Conservation (phyloP, 2,888 invertebrate species). For the Drosophila paranaensis region DNA sequence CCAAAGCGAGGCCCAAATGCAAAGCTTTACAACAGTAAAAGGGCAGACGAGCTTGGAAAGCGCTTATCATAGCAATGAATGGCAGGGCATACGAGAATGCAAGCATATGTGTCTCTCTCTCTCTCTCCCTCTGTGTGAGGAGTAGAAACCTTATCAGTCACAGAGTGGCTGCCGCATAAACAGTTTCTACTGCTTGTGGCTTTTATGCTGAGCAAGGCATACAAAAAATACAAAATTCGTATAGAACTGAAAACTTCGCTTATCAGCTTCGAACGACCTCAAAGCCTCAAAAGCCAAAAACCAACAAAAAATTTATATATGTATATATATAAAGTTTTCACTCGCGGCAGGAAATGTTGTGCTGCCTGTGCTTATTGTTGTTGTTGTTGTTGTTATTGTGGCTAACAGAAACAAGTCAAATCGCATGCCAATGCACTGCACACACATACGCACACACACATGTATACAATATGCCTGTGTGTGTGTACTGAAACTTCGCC, state of each 20-base stretch:
- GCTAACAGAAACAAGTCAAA: constrained; percentile 75
- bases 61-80: constrained; percentile 44
- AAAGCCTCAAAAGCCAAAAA: constrained; percentile 70
- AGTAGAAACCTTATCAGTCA: constrained; percentile 57
- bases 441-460: constrained; percentile 27
- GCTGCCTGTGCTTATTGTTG: constrained; percentile 4
- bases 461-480: not conserved
- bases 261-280: constrained; percentile 71
- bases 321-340: constrained; percentile 51
- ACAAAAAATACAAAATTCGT: constrained; percentile 28
- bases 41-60: constrained; percentile 42
- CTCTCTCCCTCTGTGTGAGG: not conserved
- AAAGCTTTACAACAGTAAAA: constrained; percentile 39
- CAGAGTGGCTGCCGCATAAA: constrained; percentile 33
- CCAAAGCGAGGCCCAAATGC: constrained; percentile 46
- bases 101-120: not conserved
- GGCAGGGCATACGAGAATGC: not conserved
- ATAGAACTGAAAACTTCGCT: constrained; percentile 47
- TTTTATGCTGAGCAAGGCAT: constrained; percentile 64
- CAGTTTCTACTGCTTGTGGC: constrained; percentile 40
- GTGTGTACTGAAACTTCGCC: constrained; percentile 57
- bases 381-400: constrained; percentile 29
- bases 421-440: constrained; percentile 79
- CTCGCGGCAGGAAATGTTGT: constrained; percentile 70
- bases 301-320: constrained; percentile 36